Conservation (phyloP, 2,113 vertebrate species). For the Oxyura jamaicensis region DNA sequence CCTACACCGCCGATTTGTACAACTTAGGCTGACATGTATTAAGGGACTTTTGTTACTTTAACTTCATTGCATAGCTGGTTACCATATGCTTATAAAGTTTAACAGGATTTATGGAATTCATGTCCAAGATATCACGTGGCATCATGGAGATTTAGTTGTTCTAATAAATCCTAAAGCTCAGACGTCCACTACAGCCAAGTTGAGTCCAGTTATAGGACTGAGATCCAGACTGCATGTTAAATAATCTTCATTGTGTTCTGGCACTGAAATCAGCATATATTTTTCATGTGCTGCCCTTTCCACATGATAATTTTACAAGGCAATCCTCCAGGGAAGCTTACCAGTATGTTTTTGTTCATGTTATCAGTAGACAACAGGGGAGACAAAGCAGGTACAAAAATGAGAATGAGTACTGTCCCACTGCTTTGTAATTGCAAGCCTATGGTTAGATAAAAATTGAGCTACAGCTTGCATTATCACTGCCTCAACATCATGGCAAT, state of each 20-base stretch:
- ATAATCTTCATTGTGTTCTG: background rate
- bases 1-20: background rate
- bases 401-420: background rate
- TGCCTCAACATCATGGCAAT: background rate
- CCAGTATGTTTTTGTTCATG: background rate
- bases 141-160: background rate
- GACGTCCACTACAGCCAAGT: background rate
- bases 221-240: background rate
- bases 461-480: background rate
- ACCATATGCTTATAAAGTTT: background rate
- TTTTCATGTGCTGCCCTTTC: background rate
- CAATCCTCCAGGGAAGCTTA: background rate
- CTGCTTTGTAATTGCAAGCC: background rate
- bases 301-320: background rate
- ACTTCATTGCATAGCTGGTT: background rate
- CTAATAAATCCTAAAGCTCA: background rate
- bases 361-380: background rate
- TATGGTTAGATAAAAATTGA: background rate
- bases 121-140: background rate
- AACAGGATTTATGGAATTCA: background rate
- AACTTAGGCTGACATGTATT: fast-evolving
- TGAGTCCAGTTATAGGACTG: background rate
- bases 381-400: background rate
- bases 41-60: background rate
- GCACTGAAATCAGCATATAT: background rate